A percentile compares a stretch with the other conserved stretches of the same genome.
These are phyloP conservation scores for Notechis scutatus DNA, from an alignment of 2,113 vertebrate genomes.

Conservation along the genomic window DNA sequence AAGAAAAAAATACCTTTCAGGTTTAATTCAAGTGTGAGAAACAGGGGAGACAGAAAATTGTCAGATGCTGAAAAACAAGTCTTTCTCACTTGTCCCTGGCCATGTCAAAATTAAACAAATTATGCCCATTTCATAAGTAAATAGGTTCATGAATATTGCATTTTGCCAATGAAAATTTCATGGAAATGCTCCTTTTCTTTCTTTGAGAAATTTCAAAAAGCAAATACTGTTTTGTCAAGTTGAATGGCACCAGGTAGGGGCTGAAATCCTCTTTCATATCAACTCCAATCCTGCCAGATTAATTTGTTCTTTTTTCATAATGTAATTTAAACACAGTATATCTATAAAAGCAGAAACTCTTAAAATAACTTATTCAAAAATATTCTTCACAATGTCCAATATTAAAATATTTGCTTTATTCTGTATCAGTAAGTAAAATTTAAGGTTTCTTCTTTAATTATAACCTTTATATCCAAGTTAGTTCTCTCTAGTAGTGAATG, in stretches of 20 bases:
- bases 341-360: neutral
- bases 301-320: neutral
- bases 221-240: neutral
- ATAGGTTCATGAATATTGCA: neutral
- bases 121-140: neutral
- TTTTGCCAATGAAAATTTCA: neutral
- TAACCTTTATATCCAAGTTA: neutral
- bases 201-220: neutral
- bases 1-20: too few species aligned
- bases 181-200: neutral
- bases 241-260: neutral
- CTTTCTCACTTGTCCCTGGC: neutral
- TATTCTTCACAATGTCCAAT: neutral
- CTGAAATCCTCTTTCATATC: neutral
- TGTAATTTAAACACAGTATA: neutral
- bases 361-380: neutral
- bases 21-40: neutral
- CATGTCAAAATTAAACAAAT: neutral
- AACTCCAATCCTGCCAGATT: neutral
- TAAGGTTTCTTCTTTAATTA: neutral
- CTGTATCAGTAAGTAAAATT: neutral
- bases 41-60: neutral
- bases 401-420: neutral
- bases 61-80: neutral
- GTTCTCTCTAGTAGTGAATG: neutral